phyloP scores from a whole-genome alignment of 1,140 invertebrate species.

The Cyclargus thomasi region DNA sequence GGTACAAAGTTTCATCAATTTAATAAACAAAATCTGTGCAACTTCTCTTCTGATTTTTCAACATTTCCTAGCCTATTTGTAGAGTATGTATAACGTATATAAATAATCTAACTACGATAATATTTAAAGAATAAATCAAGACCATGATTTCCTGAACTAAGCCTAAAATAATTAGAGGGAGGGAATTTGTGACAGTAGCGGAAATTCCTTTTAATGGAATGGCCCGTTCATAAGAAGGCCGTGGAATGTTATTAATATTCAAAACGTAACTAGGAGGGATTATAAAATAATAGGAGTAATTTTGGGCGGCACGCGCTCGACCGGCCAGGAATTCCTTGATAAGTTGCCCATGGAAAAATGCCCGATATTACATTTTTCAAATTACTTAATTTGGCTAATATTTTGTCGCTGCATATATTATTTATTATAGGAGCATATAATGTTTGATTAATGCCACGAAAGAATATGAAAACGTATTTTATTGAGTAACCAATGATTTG shows the following conservation, averaged over 20 bases:
- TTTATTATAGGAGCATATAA: not conserved
- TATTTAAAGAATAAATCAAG: slow-evolving; percentile 8
- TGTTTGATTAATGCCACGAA: not conserved
- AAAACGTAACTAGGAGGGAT: slow-evolving; percentile 71
- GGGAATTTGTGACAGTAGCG: slow-evolving; percentile 52
- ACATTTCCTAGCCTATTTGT: no score
- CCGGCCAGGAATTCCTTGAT: slow-evolving; percentile 54
- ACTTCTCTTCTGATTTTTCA: no score
- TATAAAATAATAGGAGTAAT: slow-evolving; percentile 75
- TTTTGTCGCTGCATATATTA: not conserved
- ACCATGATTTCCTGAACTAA: slow-evolving; percentile 4
- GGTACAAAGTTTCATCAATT: no score
- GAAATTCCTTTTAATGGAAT: slow-evolving; percentile 56
- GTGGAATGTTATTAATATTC: slow-evolving; percentile 73
- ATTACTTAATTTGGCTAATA: slow-evolving; percentile 29
- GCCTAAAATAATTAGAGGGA: slow-evolving; percentile 34
- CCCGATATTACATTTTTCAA: slow-evolving; percentile 70
- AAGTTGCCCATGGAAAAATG: slow-evolving; percentile 72
- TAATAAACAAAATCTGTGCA: no score
- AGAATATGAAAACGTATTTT: no score
- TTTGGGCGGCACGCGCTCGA: slow-evolving; percentile 58
- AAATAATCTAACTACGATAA: not conserved
- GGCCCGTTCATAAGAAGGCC: slow-evolving; percentile 53
- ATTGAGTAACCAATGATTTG: no score
- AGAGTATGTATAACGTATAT: no score